Evolutionary conservation across 2,888 invertebrate species (phyloP), one percentile per base, ranked within the genome.

Genomic region (Rhodophaea formosa): DNA sequence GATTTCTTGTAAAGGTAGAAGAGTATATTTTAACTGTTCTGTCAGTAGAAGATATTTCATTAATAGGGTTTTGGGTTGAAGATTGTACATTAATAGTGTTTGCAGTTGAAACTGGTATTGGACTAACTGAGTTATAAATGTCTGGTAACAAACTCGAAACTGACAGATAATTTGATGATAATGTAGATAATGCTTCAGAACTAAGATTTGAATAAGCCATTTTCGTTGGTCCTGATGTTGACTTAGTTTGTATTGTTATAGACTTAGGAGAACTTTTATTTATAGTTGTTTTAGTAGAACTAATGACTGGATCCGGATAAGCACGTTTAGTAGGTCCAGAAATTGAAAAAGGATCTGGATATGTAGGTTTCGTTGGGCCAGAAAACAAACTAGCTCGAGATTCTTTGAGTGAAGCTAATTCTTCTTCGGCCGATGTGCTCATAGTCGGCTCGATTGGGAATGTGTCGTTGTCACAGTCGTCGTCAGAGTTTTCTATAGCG

Each of bases 401-500:
- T 14, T 77, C 65, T 71, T 77, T 80, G 29, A 84, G 59, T 17
- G 80, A 73, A 7, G 70, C 75, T 32, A 77, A 52, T 67, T 87
- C 83, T 60, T 86, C 77, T 60, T 82, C 79, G 12, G 71, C 60
- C 42, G 86, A 78, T 39, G 82, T 82, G 60, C 79, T 80, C 7
- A 70, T 66, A 16, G 88, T 84, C 12, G 86, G 77, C 53, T 82
- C 80, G 32, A 74, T 62, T 35, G 78, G 67, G 59, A 73, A 64
- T 3, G 82, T 79, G 30, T 91, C 89, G 39, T 84, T 81, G 57
- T 91, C 90, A 66, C 91, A 90, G 53, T 91, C 89, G 49, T 88
- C 85, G 51, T 88, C 89, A 45, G 73, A 74, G 61, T 85, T 79
- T 57, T 81, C 80, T 47, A 89, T 80, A 61, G 82, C 79, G 66